phyloP scores from a whole-genome alignment of 2,797 vertebrate genomes.

The Garrulus glandarius region DNA sequence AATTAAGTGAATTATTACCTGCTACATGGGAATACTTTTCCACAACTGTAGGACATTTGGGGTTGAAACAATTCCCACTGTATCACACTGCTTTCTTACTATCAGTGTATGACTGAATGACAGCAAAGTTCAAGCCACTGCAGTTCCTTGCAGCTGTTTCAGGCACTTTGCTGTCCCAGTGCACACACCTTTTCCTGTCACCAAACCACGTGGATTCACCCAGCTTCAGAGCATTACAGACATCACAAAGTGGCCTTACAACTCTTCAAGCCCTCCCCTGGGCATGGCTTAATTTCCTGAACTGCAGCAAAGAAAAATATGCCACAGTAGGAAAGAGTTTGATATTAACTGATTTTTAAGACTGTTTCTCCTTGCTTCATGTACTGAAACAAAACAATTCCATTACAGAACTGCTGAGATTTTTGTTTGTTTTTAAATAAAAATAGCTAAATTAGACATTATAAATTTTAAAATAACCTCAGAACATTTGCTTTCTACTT shows the following conservation, averaged over 20 bases:
- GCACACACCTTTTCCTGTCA: not conserved
- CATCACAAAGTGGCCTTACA: fast-evolving
- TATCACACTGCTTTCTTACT: not conserved
- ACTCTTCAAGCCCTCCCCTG: not conserved
- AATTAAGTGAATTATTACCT: not conserved
- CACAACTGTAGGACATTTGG: not conserved
- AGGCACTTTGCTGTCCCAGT: not conserved
- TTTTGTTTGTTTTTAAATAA: not conserved
- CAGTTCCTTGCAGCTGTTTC: not conserved
- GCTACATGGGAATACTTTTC: not conserved
- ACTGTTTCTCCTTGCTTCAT: not conserved
- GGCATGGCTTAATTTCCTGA: not conserved
- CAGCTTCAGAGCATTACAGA: not conserved
- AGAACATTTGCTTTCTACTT: not conserved
- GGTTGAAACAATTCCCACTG: not conserved
- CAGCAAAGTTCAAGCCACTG: not conserved
- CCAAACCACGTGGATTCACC: fast-evolving
- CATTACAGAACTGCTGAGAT: not conserved
- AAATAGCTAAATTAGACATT: not conserved
- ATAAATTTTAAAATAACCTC: not conserved
- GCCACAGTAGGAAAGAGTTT: not conserved
- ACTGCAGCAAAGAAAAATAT: not conserved
- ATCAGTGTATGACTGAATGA: fast-evolving
- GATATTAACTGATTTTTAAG: not conserved
- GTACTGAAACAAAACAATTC: not conserved